Evolutionary conservation across 30 jellyfish, hydroid and myxozoan genomes (phyloP).

Genomic region (Nemopilema nomurai): DNA sequence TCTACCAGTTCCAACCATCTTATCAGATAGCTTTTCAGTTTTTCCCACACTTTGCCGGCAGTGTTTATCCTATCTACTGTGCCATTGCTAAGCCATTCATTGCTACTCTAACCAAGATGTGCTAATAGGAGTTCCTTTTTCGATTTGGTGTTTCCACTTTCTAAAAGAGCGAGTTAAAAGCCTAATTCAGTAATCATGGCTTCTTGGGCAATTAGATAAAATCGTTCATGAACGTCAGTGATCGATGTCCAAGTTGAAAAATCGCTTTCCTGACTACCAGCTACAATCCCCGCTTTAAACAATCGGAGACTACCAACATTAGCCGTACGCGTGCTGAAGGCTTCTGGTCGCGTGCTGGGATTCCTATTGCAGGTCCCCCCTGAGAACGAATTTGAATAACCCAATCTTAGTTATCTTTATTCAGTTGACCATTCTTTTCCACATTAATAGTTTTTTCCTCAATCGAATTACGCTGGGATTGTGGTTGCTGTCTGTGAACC

Average conservation of each 20-base stretch:
- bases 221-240: neutral
- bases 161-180: too few relatives aligned
- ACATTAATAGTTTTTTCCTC: constrained; percentile 11
- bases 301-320: neutral
- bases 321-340: constrained; percentile 38
- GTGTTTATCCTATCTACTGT: constrained; percentile 7
- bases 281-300: neutral
- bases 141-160: too few relatives aligned
- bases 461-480: neutral
- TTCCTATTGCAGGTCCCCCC: constrained; percentile 36
- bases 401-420: neutral
- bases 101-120: neutral
- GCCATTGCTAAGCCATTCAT: neutral
- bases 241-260: neutral
- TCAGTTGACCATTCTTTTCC: neutral
- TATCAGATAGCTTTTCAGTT: neutral
- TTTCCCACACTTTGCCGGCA: constrained; percentile 40
- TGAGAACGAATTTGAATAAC: neutral
- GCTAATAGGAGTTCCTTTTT: too few relatives aligned
- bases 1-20: constrained; percentile 21
- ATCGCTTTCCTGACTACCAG: neutral
- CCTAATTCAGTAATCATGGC: too few relatives aligned
- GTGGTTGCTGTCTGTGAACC: neutral
- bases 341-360: constrained; percentile 61
- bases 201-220: neutral